These are phyloP conservation scores for Catostylus mosaicus DNA, from an alignment of 30 jellyfish, hydroid and myxozoan species.

Conservation along the genomic window DNA sequence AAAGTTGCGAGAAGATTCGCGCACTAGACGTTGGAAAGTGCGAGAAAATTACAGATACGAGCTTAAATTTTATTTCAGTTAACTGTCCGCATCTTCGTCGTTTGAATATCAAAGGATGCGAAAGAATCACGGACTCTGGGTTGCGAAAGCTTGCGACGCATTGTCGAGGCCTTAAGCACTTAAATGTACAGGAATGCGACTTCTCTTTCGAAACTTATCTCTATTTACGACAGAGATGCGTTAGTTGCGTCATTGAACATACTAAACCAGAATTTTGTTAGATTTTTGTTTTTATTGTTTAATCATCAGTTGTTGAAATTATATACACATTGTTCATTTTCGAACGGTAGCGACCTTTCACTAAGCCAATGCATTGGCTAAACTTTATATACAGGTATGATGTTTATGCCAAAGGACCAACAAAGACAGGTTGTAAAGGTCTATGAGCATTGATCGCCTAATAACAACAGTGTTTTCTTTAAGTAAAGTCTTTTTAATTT, in stretches of 20 bases:
- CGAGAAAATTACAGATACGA: conserved; percentile 68
- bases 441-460: too few relatives aligned
- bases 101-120: conserved; percentile 76
- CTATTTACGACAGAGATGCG: conserved; percentile 74
- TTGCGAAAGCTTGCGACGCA: conserved; percentile 78
- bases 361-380: too few relatives aligned
- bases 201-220: conserved; percentile 79
- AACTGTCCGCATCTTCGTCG: conserved; percentile 83
- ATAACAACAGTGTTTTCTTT: too few relatives aligned
- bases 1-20: conserved; percentile 59
- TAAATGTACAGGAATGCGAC: conserved; percentile 75
- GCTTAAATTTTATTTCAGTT: conserved; percentile 68
- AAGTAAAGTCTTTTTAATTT: too few relatives aligned
- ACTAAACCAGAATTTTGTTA: conserved; percentile 84
- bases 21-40: conserved; percentile 87
- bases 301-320: background rate
- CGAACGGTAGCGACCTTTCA: too few relatives aligned
- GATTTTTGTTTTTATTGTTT: background rate
- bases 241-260: conserved; percentile 75
- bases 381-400: too few relatives aligned
- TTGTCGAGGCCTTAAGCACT: conserved; percentile 65
- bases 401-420: too few relatives aligned
- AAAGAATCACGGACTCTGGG: conserved; percentile 80
- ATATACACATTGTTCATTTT: background rate
- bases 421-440: too few relatives aligned